Conservation (phyloP, 2,113 vertebrate species). For the Danio rerio region GRCz12tu NC_133176.1:7120001-7120500, state of each 20-base stretch:
- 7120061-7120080: constrained; percentile 59
- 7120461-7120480: constrained; percentile 35
- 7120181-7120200: constrained; percentile 71
- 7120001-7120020: constrained; percentile 40
- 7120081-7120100: constrained; percentile 62
- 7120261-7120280: constrained; percentile 48
- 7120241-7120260: constrained; percentile 44
- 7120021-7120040: constrained; percentile 40
- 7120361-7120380: constrained; percentile 13
- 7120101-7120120: constrained; percentile 49
- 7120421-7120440: constrained; percentile 16
- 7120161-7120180: constrained; percentile 81
- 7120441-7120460: constrained; percentile 27
- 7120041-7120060: constrained; percentile 22
- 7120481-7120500: constrained; percentile 21
- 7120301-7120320: constrained; percentile 49
- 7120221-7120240: constrained; percentile 70
- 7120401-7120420: background rate
- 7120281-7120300: constrained; percentile 22
- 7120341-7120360: background rate
- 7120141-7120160: constrained; percentile 82
- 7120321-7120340: constrained; percentile 6
- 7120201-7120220: constrained; percentile 73
- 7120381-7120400: background rate
- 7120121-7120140: constrained; percentile 64